phyloP scores from a whole-genome alignment of 2,797 vertebrate species.

The Gobio occitaniae region DNA sequence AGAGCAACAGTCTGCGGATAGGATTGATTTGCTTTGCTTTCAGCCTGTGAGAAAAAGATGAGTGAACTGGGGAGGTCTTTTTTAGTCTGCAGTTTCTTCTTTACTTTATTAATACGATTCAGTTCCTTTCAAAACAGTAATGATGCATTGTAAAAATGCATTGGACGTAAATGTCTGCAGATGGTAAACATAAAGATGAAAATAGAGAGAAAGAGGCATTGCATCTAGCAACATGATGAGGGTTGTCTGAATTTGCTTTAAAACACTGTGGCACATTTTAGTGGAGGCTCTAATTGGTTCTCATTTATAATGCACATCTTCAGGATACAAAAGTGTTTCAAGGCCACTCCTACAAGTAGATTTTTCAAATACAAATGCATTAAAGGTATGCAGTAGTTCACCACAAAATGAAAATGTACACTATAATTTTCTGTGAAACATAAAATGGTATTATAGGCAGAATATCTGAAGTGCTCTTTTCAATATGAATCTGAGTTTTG shows the following conservation, averaged over 20 bases:
- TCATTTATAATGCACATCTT: slow-evolving; percentile 9
- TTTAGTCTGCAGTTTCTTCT: slow-evolving; percentile 1
- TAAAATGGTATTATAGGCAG: background rate
- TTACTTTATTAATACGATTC: background rate
- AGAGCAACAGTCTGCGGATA: slow-evolving; percentile 47
- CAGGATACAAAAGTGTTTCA: background rate
- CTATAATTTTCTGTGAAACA: background rate
- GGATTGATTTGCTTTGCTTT: slow-evolving; percentile 44
- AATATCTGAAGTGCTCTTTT: background rate
- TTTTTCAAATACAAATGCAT: background rate
- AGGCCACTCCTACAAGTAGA: background rate
- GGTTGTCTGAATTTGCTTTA: slow-evolving; percentile 35
- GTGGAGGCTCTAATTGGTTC: slow-evolving; percentile 6
- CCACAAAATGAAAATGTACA: background rate
- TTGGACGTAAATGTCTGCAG: background rate
- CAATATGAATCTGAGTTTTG: background rate
- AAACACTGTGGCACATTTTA: slow-evolving; percentile 8
- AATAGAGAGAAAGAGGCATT: background rate
- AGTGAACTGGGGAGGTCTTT: slow-evolving; percentile 3
- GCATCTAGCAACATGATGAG: background rate
- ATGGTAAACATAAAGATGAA: background rate
- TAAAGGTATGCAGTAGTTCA: background rate
- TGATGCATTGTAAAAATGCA: background rate
- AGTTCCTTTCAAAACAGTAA: background rate
- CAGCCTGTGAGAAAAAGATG: slow-evolving; percentile 35